A percentile compares a stretch with the other conserved stretches of the same genome.
These are phyloP conservation scores for Paguma larvata DNA, from an alignment of 2,797 vertebrate species.

Conservation along the genomic window DNA sequence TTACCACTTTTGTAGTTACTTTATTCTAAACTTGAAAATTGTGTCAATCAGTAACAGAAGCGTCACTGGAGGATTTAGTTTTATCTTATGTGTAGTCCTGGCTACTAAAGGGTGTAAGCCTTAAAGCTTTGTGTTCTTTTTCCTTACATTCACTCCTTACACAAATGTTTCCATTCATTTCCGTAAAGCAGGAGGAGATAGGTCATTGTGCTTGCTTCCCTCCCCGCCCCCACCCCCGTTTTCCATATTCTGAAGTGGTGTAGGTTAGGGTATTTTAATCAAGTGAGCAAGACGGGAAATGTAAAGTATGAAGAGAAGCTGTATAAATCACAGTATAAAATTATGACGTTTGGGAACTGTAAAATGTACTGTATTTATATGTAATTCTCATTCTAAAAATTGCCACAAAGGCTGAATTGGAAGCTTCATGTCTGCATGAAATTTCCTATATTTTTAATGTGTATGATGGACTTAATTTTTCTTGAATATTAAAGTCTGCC, in stretches of 20 bases:
- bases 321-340: slow-evolving; percentile 68
- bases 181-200: slow-evolving; percentile 43
- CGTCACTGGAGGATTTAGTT: slow-evolving; percentile 75
- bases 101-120: slow-evolving; percentile 66
- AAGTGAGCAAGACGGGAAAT: slow-evolving; percentile 60
- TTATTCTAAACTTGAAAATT: slow-evolving; percentile 76
- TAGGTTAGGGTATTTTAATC: slow-evolving; percentile 51
- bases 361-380: slow-evolving; percentile 59
- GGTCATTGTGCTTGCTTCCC: slow-evolving; percentile 51
- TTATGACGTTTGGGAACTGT: slow-evolving; percentile 47
- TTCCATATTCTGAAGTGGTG: slow-evolving; percentile 61
- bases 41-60: slow-evolving; percentile 66
- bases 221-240: background rate
- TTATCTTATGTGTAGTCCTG: slow-evolving; percentile 71
- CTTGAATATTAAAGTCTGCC: slow-evolving; percentile 80
- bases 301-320: slow-evolving; percentile 79
- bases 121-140: slow-evolving; percentile 50
- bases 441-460: slow-evolving; percentile 65
- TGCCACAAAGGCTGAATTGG: slow-evolving; percentile 37
- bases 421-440: slow-evolving; percentile 53
- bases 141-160: slow-evolving; percentile 49
- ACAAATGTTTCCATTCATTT: slow-evolving; percentile 64
- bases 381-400: slow-evolving; percentile 36
- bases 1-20: slow-evolving; percentile 59
- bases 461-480: slow-evolving; percentile 65